A percentile compares a stretch with the other conserved stretches of the same genome.
Evolutionary conservation across 2,797 vertebrate species (phyloP).

Genomic region (Hafferia zeledoni): DNA sequence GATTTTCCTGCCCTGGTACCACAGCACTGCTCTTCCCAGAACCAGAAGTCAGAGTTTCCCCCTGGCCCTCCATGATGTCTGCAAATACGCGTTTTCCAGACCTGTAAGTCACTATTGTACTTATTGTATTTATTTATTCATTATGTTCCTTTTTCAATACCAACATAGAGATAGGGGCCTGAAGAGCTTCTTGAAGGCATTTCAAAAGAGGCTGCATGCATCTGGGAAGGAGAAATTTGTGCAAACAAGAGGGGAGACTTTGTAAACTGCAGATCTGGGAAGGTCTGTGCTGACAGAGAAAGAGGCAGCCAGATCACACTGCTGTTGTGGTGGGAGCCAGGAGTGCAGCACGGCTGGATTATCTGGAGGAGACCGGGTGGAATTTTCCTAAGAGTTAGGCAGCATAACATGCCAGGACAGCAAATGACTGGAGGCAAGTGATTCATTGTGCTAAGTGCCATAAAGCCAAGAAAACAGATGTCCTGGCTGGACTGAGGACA

Average conservation of each 20-base stretch:
- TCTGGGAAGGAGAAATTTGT: neutral
- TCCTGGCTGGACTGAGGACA: neutral
- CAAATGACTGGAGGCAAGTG: slow-evolving; percentile 26
- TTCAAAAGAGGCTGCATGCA: neutral
- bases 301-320: neutral
- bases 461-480: slow-evolving; percentile 56
- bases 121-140: neutral
- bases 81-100: neutral
- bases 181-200: neutral
- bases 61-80: neutral
- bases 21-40: neutral
- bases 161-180: neutral
- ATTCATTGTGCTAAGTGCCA: neutral
- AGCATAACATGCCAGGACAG: neutral
- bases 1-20: neutral
- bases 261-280: neutral
- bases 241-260: neutral
- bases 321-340: neutral
- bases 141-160: neutral
- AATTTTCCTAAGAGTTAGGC: slow-evolving; percentile 39
- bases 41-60: neutral
- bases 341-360: neutral
- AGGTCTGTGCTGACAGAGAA: neutral
- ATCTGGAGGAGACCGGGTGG: neutral
- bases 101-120: neutral